Evolutionary conservation across 2,113 vertebrate genomes (phyloP).

Genomic region (Leptosomus discolor): DNA sequence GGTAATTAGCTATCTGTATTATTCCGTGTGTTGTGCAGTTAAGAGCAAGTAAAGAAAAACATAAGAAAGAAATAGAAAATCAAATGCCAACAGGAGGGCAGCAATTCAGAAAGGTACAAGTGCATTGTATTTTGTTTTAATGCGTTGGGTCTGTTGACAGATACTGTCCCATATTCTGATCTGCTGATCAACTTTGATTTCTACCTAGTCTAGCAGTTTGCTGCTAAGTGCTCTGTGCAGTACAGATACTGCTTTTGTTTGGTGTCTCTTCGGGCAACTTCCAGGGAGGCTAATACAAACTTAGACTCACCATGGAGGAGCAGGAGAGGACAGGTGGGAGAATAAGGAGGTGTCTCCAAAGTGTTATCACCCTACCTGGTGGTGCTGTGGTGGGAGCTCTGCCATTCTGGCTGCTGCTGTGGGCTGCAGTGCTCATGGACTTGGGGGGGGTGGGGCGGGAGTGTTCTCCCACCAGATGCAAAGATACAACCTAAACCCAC

Average conservation of each 20-base stretch:
- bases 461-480: not conserved
- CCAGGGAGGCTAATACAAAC: not conserved
- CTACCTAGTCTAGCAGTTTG: not conserved
- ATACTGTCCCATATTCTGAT: not conserved
- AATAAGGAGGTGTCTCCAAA: not conserved
- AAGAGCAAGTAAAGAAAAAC: not conserved
- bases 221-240: not conserved
- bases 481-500: not conserved
- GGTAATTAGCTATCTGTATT: not conserved
- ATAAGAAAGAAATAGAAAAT: not conserved
- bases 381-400: not conserved
- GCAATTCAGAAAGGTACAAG: not conserved
- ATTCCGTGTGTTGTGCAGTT: not conserved
- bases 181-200: not conserved
- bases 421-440: not conserved
- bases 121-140: not conserved
- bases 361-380: not conserved
- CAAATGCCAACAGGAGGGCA: not conserved
- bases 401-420: not conserved
- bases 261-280: not conserved
- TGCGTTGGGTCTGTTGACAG: not conserved
- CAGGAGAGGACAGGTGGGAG: not conserved
- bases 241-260: not conserved
- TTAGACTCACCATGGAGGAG: rapidly evolving
- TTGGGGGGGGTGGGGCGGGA: too few relatives aligned